Conservation (phyloP, 2,888 invertebrate species). For the Laothoe populi region DNA sequence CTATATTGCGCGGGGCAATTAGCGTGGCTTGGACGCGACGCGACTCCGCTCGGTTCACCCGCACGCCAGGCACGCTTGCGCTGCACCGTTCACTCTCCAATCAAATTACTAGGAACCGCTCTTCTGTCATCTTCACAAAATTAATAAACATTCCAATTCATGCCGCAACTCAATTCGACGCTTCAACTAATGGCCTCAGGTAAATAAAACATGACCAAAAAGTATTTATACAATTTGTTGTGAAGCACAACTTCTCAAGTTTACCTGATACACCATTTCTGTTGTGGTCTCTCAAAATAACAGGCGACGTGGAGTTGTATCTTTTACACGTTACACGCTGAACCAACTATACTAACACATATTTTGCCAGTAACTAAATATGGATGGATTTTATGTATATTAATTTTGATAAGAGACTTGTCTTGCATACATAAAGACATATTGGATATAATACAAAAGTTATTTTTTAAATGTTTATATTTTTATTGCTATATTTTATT, state of each 20-base stretch:
- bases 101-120: slow-evolving; percentile 72
- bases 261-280: too few relatives aligned
- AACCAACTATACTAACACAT: neutral
- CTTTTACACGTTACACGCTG: neutral
- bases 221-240: slow-evolving; percentile 22
- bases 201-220: slow-evolving; percentile 26
- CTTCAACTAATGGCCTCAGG: slow-evolving; percentile 65
- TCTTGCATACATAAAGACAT: neutral
- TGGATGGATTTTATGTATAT: neutral
- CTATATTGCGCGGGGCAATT: slow-evolving; percentile 82
- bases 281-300: too few relatives aligned
- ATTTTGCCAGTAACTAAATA: too few relatives aligned
- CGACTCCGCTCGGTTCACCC: slow-evolving; percentile 47
- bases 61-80: slow-evolving; percentile 24
- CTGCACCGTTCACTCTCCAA: slow-evolving; percentile 66
- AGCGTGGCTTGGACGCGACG: slow-evolving; percentile 71
- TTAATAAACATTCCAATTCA: slow-evolving; percentile 40
- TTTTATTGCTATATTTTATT: too few relatives aligned
- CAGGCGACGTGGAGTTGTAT: neutral
- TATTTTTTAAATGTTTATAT: neutral
- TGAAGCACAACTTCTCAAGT: neutral
- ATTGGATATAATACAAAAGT: neutral
- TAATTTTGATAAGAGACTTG: slow-evolving; percentile 7
- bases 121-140: slow-evolving; percentile 55
- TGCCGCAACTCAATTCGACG: slow-evolving; percentile 49